phyloP scores from a whole-genome alignment of 2,113 vertebrate genomes.

The Galbula dea region DNA sequence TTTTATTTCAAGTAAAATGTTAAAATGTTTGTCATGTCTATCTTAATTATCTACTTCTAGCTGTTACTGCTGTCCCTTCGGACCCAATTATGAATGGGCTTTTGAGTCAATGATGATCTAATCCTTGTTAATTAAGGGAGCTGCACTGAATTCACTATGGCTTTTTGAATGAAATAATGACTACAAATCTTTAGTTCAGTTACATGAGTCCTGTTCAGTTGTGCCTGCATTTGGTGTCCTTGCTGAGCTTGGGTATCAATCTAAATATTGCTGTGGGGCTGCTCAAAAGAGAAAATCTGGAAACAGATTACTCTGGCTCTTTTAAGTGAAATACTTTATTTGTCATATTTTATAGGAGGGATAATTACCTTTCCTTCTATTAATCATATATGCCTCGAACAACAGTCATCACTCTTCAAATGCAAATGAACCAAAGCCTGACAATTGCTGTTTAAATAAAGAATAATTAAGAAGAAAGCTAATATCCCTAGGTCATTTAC shows the following conservation, averaged over 20 bases:
- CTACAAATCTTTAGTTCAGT: slow-evolving; percentile 40
- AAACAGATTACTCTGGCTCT: slow-evolving; percentile 24
- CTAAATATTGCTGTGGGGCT: neutral
- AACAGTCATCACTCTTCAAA: slow-evolving; percentile 25
- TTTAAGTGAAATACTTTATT: slow-evolving; percentile 48
- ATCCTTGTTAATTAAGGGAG: slow-evolving; percentile 71
- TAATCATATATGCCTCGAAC: slow-evolving; percentile 26
- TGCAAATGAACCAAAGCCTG: slow-evolving; percentile 31
- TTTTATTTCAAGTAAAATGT: slow-evolving; percentile 18
- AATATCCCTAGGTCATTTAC: slow-evolving; percentile 13
- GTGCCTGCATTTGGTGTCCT: neutral
- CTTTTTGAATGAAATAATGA: slow-evolving; percentile 59
- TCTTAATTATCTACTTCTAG: slow-evolving; percentile 59
- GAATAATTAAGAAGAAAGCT: slow-evolving; percentile 25
- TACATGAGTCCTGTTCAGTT: slow-evolving; percentile 3
- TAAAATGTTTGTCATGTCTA: slow-evolving; percentile 56
- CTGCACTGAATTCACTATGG: slow-evolving; percentile 53
- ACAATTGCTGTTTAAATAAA: slow-evolving; percentile 33
- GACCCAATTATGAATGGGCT: slow-evolving; percentile 67
- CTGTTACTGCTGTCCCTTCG: slow-evolving; percentile 41
- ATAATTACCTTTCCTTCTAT: slow-evolving; percentile 18
- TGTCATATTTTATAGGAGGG: slow-evolving; percentile 45
- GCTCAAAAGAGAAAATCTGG: slow-evolving; percentile 23
- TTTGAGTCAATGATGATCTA: slow-evolving; percentile 63
- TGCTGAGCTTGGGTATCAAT: slow-evolving; percentile 17